Percentiles rank a stretch among this genome's conserved stretches.
Conservation (phyloP, 2,888 invertebrate species). For the Ichneumoninae sp. region DNA sequence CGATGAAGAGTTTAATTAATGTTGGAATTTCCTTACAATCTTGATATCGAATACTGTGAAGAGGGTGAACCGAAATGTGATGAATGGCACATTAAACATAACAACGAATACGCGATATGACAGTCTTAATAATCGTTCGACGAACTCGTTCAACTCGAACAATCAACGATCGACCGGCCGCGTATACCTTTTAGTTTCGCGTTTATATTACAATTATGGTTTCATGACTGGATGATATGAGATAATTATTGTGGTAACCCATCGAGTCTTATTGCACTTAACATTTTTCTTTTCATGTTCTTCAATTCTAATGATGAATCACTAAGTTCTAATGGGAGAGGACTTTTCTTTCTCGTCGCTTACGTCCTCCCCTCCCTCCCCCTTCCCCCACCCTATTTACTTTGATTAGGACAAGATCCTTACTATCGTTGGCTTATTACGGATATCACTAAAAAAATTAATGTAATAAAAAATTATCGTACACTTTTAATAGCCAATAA, state of each 20-base stretch:
- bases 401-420: conserved; percentile 37
- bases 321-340: conserved; percentile 66
- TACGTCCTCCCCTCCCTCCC: neutral
- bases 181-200: conserved; percentile 46
- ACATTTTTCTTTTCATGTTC: conserved; percentile 71
- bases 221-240: conserved; percentile 78
- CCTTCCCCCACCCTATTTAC: neutral
- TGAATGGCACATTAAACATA: conserved; percentile 18
- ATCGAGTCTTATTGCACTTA: conserved; percentile 81
- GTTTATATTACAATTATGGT: conserved; percentile 74
- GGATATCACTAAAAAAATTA: conserved; percentile 30
- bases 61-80: conserved; percentile 1
- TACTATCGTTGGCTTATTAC: conserved; percentile 21
- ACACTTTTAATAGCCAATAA: conserved; percentile 54
- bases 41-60: conserved; percentile 20
- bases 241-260: conserved; percentile 80
- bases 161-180: conserved; percentile 16
- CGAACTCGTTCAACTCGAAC: conserved; percentile 26
- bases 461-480: conserved; percentile 39
- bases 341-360: conserved; percentile 50
- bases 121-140: conserved; percentile 13
- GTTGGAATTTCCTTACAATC: neutral
- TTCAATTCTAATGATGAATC: conserved; percentile 66
- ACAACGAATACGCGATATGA: conserved; percentile 14
- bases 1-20: conserved; percentile 6